Evolutionary conservation across 2,888 invertebrate genomes (phyloP), one percentile per base, ranked within the genome.

Genomic region (Acronicta alni): DNA sequence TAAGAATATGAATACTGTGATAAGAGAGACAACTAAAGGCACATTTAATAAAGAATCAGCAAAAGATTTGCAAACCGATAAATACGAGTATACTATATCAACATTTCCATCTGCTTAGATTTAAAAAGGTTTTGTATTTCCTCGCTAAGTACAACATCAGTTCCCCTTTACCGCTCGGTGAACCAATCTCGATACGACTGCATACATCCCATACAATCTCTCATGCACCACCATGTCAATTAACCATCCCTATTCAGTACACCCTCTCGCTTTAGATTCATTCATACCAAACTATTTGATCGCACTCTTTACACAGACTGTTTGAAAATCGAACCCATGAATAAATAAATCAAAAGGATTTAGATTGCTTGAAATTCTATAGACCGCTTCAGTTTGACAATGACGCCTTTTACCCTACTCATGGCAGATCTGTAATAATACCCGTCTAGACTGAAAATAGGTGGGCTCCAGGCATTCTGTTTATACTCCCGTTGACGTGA

Each of bases 281-380:
- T 67, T 67, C 58, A 75, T 57, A 44, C 49, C 59, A 32, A 61
- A 54, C 57, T 64, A 57, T 57, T 56, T 67, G 37, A 62, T 59
- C 38, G 32, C 37, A 23, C 38, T 58, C 42, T 46, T 53, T 53
- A 9, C 26, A 26, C 9, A 9, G 9, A 32, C 14, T 32, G n/a
- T n/a, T 35, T n/a, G 35, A 30, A 30, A 30, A 30, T 30, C 10
- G 23, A 51, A 44, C 18, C 26, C 17, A n/a, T 49, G 60, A 54
- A 67, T 64, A 67, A 73, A 73, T 54, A 66, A 65, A 80, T 78
- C 76, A 77, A 66, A 53, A 67, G 78, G 80, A 77, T 84, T 83
- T 79, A 55, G 74, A 66, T 54, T 65, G 75, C 72, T 85, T 84
- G 76, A 75, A 81, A 84, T 84, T 86, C 82, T 80, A 84, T 76